A percentile compares a stretch with the other conserved stretches of the same genome.
Conservation (phyloP, 2,888 invertebrate species). For the Galeruca laticollis region DNA sequence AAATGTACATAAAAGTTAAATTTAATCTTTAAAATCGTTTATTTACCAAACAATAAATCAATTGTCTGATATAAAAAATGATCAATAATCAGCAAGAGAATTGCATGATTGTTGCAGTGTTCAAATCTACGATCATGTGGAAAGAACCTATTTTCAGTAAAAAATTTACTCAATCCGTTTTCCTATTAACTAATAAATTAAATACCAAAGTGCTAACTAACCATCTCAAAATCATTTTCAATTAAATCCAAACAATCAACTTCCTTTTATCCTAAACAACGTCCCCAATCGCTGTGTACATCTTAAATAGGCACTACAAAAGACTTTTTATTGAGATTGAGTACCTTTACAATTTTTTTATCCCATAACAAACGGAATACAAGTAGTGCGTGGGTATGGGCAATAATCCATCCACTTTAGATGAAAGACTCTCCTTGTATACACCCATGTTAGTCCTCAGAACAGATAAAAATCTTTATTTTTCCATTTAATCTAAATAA, state of each 20-base stretch:
- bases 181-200: neutral
- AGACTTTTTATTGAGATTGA: slow-evolving; percentile 36
- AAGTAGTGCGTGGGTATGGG: slow-evolving; percentile 40
- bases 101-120: no score
- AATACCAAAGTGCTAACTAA: neutral
- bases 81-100: no score
- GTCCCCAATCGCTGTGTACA: slow-evolving; percentile 11
- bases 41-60: no score
- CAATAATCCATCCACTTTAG: slow-evolving; percentile 41
- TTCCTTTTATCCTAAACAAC: slow-evolving; percentile 9
- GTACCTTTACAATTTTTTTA: slow-evolving; percentile 36
- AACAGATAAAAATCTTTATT: slow-evolving; percentile 39
- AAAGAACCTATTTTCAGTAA: no score
- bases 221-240: neutral
- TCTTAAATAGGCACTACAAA: slow-evolving; percentile 25
- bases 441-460: slow-evolving; percentile 39
- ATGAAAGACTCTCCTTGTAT: slow-evolving; percentile 40
- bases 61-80: no score
- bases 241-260: neutral
- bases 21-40: no score
- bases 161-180: no score
- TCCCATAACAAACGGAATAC: slow-evolving; percentile 23
- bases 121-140: no score
- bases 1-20: no score
- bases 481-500: slow-evolving; percentile 37